phyloP scores from a whole-genome alignment of 2,888 invertebrate species.

The Heteromyza rotundicornis region DNA sequence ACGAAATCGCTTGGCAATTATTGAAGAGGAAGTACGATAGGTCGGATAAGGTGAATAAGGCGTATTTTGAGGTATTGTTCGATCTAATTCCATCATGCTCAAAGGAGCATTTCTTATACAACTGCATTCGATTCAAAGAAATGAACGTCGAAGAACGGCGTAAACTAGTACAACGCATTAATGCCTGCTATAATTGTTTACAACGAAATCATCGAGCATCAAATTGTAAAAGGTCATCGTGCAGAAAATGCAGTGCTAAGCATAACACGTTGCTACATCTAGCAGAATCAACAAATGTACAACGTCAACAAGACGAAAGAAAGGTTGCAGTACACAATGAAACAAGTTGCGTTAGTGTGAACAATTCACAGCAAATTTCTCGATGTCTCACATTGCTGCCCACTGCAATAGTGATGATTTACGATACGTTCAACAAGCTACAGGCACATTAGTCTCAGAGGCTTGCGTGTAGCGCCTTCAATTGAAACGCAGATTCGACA shows the following conservation, averaged over 20 bases:
- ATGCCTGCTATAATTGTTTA: conserved; percentile 19
- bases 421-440: conserved; percentile 3
- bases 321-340: not conserved
- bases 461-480: conserved; percentile 16
- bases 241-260: conserved; percentile 14
- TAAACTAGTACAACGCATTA: not conserved
- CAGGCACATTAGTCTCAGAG: conserved; percentile 20
- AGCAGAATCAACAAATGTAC: too few species aligned
- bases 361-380: conserved; percentile 7
- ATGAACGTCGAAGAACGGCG: not conserved
- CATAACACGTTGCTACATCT: conserved; percentile 23
- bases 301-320: conserved; percentile 8
- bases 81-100: conserved; percentile 20
- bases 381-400: conserved; percentile 11
- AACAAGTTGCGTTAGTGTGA: not conserved
- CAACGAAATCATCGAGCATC: conserved; percentile 14
- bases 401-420: conserved; percentile 19
- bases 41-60: conserved; percentile 20
- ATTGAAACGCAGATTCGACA: conserved; percentile 7
- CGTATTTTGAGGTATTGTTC: conserved; percentile 23
- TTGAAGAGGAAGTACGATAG: conserved; percentile 27
- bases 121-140: conserved; percentile 7
- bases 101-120: conserved; percentile 13
- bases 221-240: conserved; percentile 13
- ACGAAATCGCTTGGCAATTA: conserved; percentile 26